Conservation (phyloP, 1,140 invertebrate genomes). For the Palaemon carinicauda region DNA sequence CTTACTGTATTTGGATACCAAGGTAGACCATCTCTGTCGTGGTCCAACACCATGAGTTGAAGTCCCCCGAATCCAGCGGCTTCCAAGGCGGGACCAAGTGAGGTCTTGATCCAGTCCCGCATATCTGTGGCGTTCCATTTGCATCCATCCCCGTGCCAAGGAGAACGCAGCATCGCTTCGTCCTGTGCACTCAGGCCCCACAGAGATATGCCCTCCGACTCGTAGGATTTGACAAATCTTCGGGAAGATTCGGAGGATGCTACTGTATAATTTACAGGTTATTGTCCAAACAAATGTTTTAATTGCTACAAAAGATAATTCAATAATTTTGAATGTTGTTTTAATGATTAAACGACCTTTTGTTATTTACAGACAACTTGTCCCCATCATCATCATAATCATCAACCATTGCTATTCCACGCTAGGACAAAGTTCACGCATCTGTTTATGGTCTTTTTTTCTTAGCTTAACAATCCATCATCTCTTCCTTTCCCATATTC, state of each 20-base stretch:
- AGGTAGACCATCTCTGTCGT: slow-evolving; percentile 73
- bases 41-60: slow-evolving; percentile 76
- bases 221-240: slow-evolving; percentile 73
- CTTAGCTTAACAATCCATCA: no score
- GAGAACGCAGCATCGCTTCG: slow-evolving; percentile 63
- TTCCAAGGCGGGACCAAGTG: slow-evolving; percentile 76
- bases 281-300: no score
- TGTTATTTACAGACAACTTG: no score
- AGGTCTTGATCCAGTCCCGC: slow-evolving; percentile 72
- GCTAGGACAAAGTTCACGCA: no score
- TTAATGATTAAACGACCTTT: no score
- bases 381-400: no score
- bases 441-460: no score
- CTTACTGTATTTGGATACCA: slow-evolving; percentile 72
- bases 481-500: no score
- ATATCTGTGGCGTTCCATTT: slow-evolving; percentile 75
- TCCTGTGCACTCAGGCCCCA: slow-evolving; percentile 75
- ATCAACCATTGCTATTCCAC: no score
- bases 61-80: slow-evolving; percentile 70
- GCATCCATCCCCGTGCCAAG: slow-evolving; percentile 75
- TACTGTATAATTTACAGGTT: no score
- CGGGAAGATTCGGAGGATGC: neutral
- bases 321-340: no score
- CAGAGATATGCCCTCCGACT: slow-evolving; percentile 67
- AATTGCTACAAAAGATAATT: no score